Base-by-base conservation (phyloP, 2,888 invertebrate genomes). In the Trichogramma dendrolimi region DNA sequence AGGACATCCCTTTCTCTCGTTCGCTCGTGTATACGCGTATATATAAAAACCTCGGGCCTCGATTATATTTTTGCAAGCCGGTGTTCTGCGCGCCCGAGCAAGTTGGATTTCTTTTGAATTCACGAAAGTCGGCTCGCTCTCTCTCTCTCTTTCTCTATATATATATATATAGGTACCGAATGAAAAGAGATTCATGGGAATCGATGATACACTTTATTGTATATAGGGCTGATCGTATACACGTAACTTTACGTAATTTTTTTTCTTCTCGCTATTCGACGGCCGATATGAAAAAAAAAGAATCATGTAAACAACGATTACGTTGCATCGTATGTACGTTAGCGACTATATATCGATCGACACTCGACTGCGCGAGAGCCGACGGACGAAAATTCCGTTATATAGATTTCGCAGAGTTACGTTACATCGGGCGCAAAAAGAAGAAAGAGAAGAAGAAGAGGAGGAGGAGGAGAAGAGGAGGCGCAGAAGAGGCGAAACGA, bases 101-200 rank as follows among this genome's bases (percentile, higher is more conserved):
- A 62, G 59, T 62, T 52, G 49, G 59, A 59, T 59, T 62, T 49
- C 62, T 62, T 62, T 62, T 62, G 52, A 62, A 53, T 27, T 48
- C 39, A 46, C 47, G 38, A 40, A 53, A 39, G 44, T 55, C 50
- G 47, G 38, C 49, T 61, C 52, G 41, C 44, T 49, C 59, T 57
- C 7, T 49, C 50, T 39, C 51, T 58, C 27, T 50, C 49, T 43
- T 47, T 51, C 40, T n/a, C 46, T n/a, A n/a, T n/a, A n/a, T n/a
- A n/a, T 41, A 41, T 52, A 39, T 38, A 41, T 39, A 11, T 41
- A 40, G 11, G 27, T 27, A 27, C 27, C 27, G 27, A 27, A 27
- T 27, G 27, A 27, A 27, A 27, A 27, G 27, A 27, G 27, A 52
- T 50, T 61, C 56, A 61, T 61, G 65, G 58, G 62, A 60, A 52